Evolutionary conservation across 1,140 invertebrate genomes (phyloP).

Genomic region (Trichonephila clavata): DNA sequence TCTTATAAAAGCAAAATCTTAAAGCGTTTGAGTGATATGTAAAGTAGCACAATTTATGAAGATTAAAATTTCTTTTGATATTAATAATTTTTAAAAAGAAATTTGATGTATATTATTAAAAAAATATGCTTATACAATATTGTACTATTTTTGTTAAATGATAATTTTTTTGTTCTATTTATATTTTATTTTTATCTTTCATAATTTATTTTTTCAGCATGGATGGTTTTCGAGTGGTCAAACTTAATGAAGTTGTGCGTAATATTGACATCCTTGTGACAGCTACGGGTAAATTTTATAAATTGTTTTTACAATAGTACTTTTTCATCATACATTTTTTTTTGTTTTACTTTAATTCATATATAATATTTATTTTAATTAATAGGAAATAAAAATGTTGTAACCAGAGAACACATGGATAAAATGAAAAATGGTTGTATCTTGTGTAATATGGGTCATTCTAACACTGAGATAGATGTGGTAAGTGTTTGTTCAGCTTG

Average conservation of each 20-base stretch:
- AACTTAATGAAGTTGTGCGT: slow-evolving; percentile 94
- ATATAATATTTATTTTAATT: not conserved
- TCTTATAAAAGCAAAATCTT: too few species aligned
- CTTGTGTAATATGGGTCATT: slow-evolving; percentile 99
- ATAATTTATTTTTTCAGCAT: slow-evolving; percentile 85
- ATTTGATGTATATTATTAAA: too few species aligned
- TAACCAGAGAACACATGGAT: slow-evolving; percentile 97
- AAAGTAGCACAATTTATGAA: too few species aligned
- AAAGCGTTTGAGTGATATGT: too few species aligned
- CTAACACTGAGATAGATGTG: slow-evolving; percentile 98
- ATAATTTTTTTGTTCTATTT: not conserved
- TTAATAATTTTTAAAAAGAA: too few species aligned
- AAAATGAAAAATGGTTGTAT: slow-evolving; percentile 98
- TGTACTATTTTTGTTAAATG: too few species aligned
- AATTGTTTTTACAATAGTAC: not conserved
- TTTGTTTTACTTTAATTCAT: not conserved
- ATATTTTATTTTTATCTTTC: not conserved
- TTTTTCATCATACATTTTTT: not conserved
- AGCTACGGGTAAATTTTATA: slow-evolving; percentile 85
- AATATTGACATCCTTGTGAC: slow-evolving; percentile 97
- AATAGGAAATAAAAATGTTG: slow-evolving; percentile 96
- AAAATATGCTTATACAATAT: too few species aligned
- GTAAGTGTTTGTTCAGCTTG: slow-evolving; percentile 83
- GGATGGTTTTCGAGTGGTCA: slow-evolving; percentile 98
- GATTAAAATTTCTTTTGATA: too few species aligned